Percentiles rank a stretch among this genome's conserved stretches.
phyloP scores from a whole-genome alignment of 2,797 vertebrate genomes.

The Melanotaenia maccullochi region DNA sequence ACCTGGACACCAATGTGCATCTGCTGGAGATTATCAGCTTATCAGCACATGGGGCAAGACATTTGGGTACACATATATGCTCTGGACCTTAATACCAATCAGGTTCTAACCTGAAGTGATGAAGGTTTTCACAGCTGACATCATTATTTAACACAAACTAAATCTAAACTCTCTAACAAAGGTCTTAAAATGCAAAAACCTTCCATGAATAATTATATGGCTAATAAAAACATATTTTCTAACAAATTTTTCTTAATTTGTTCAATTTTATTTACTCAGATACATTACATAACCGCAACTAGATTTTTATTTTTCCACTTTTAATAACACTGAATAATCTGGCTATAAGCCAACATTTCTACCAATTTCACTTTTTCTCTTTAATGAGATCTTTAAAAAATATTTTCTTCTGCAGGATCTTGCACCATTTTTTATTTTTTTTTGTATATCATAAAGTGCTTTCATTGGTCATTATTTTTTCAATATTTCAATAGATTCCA shows the following conservation, averaged over 20 bases:
- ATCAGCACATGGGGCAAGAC: slow-evolving; percentile 57
- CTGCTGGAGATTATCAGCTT: slow-evolving; percentile 67
- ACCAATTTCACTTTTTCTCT: neutral
- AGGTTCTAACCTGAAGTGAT: slow-evolving; percentile 19
- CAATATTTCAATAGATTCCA: neutral
- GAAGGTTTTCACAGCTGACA: neutral
- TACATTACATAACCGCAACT: neutral
- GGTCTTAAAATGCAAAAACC: neutral
- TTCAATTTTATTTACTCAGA: neutral
- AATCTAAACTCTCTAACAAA: neutral
- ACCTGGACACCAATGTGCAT: slow-evolving; percentile 55
- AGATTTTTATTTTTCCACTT: neutral
- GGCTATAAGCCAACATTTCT: neutral
- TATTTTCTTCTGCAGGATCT: neutral
- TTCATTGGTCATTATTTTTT: neutral
- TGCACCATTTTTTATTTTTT: neutral
- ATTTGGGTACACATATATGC: slow-evolving; percentile 48
- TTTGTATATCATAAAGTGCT: neutral
- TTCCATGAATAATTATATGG: neutral
- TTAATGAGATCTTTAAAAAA: neutral
- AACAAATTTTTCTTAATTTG: neutral
- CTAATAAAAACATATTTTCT: neutral
- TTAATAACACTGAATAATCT: neutral
- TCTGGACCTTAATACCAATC: slow-evolving; percentile 14
- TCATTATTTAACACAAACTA: neutral